Evolutionary conservation across 2,113 vertebrate genomes (phyloP), one percentile per base, ranked within the genome.

Genomic region (Heteronetta atricapilla): DNA sequence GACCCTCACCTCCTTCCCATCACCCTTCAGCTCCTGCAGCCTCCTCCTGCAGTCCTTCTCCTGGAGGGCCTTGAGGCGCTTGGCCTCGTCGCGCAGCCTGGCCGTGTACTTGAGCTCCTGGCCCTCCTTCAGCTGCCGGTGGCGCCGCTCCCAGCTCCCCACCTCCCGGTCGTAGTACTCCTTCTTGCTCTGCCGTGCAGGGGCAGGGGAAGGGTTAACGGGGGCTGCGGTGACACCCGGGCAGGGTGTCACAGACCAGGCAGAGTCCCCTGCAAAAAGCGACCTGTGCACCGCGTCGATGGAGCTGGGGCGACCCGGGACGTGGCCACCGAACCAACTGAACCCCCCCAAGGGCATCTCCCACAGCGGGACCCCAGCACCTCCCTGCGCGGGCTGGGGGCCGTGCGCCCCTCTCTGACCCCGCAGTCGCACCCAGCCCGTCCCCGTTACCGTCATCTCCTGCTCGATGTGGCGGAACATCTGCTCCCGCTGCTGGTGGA

Each of bases 381-480:
- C 19, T 52, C 67, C 8, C 40, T 6, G 44, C 28, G 12, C 1
- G 0, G n/a, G 59, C 59, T 62, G 50, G 50, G 50, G 50, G 23
- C 50, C 23, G 7, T 25, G 50, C 5, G 19, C 46, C 28, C 64
- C 21, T 34, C 55, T 22, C 23, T 8, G 33, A 26, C 50, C 50
- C 12, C 12, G 13, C 13, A 14, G 23, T 52, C 50, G 23, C 50
- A 26, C 23, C 50, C 50, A 52, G 23, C 50, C 50, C 12, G 50
- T 25, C 50, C 50, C 50, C 6, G 50, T 97, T 95, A 98, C 98
- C 70, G 42, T 97, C 97, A 98, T 98, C 90, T 98, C 98, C 93
- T 98, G 97, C 86, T 98, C 97, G 3, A 98, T 97, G 87, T 98
- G 97, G 10, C 98, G 97, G 34, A 98, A 98, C 97, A 98, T 97